A percentile compares a stretch with the other conserved stretches of the same genome.
These are phyloP conservation scores for Bugula neritina DNA, from an alignment of 2,888 invertebrate species.

Conservation along the genomic window DNA sequence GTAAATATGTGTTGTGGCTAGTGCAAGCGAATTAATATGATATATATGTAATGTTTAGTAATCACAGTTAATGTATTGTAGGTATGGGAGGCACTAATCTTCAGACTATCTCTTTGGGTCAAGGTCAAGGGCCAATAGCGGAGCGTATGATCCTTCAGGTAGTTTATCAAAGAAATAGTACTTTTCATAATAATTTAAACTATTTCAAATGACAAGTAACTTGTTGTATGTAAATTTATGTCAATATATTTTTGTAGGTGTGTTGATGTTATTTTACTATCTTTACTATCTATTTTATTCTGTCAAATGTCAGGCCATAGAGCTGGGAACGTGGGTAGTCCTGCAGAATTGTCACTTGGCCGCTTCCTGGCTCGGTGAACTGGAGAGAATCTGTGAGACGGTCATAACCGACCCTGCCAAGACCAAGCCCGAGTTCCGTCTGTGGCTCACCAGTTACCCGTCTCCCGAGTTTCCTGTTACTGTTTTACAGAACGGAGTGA, in stretches of 20 bases:
- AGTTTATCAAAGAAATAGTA: too few species aligned
- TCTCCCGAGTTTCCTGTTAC: constrained; percentile 52
- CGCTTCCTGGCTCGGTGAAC: constrained; percentile 50
- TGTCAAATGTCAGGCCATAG: constrained; percentile 46
- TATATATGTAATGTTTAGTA: too few species aligned
- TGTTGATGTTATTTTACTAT: too few species aligned
- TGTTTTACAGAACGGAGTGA: constrained; percentile 53
- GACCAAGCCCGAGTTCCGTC: constrained; percentile 46
- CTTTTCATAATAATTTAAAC: too few species aligned
- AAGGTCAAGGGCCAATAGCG: constrained; percentile 54
- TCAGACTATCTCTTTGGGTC: constrained; percentile 51
- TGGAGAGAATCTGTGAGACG: constrained; percentile 51
- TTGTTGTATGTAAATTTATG: too few species aligned
- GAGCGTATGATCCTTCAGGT: constrained; percentile 49
- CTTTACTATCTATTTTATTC: too few species aligned
- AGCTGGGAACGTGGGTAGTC: constrained; percentile 50
- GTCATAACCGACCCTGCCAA: constrained; percentile 44
- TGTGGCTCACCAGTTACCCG: constrained; percentile 54
- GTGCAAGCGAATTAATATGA: too few species aligned
- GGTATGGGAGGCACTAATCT: constrained; percentile 37
- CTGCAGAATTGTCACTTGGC: constrained; percentile 53
- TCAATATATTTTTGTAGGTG: too few species aligned
- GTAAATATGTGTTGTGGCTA: too few species aligned
- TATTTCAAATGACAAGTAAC: too few species aligned
- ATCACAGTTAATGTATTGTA: too few species aligned